phyloP scores from a whole-genome alignment of 2,888 invertebrate species.

The Eutolmus rufibarbis region DNA sequence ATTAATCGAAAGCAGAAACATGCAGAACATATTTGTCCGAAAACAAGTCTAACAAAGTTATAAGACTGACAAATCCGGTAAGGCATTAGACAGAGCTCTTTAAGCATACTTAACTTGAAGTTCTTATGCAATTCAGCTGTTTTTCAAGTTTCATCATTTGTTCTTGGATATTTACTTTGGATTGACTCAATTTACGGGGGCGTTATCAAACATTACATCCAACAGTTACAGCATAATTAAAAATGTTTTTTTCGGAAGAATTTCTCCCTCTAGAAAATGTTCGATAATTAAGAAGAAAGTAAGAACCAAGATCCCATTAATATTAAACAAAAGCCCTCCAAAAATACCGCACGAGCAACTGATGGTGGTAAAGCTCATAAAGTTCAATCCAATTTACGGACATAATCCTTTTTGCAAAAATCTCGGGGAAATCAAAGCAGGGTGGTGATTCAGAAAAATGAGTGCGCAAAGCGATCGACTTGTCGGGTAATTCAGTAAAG shows the following conservation, averaged over 20 bases:
- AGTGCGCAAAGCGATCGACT: background rate
- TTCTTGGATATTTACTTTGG: background rate
- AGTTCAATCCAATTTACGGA: background rate
- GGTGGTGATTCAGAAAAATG: background rate
- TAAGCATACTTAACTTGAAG: background rate
- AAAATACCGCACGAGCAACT: background rate
- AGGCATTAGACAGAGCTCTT: background rate
- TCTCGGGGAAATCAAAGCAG: background rate
- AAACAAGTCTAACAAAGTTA: background rate
- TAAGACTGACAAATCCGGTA: background rate
- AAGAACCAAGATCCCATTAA: background rate
- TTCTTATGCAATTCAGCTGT: background rate
- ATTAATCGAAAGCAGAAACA: background rate
- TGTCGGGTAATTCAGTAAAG: background rate
- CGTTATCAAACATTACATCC: background rate
- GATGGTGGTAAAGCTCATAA: background rate
- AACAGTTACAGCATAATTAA: background rate
- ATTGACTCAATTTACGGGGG: background rate
- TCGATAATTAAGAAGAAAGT: background rate
- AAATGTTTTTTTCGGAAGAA: background rate
- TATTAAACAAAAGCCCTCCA: background rate
- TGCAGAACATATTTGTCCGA: background rate
- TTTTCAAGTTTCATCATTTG: background rate
- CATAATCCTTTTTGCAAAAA: background rate
- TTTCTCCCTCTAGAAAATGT: background rate